Percentiles rank a stretch among this genome's conserved stretches.
These are phyloP conservation scores for Alouatta palliata DNA, from an alignment of 2,113 vertebrate genomes.

Conservation along the genomic window DNA sequence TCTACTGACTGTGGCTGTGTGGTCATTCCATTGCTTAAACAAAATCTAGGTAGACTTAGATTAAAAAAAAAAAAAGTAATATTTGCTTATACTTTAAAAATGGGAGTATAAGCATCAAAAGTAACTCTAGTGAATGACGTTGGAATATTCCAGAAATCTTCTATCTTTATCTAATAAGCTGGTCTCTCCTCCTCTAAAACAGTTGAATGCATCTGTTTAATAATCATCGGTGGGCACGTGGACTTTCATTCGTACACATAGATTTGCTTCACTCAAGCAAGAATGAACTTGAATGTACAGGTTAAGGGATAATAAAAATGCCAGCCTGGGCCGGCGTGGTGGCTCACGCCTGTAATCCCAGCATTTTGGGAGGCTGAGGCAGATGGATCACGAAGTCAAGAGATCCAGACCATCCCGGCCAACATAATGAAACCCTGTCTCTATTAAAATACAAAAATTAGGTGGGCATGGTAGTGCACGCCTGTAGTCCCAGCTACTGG, in stretches of 20 bases:
- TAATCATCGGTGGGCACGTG: rapidly evolving
- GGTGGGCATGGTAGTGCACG: too few species aligned
- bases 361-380: too few species aligned
- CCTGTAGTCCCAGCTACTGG: too few species aligned
- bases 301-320: rapidly evolving
- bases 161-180: rapidly evolving
- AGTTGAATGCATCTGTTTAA: neutral
- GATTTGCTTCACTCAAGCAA: rapidly evolving
- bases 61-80: neutral
- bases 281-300: rapidly evolving
- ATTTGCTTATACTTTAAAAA: neutral
- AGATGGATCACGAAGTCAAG: too few species aligned
- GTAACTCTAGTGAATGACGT: neutral
- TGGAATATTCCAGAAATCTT: neutral
- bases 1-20: rapidly evolving
- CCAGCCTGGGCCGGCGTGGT: rapidly evolving
- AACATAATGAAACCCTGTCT: too few species aligned
- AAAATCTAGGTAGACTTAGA: neutral
- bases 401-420: too few species aligned
- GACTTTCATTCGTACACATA: rapidly evolving
- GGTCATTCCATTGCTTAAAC: too few species aligned
- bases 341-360: too few species aligned
- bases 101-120: neutral
- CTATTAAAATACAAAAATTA: too few species aligned
- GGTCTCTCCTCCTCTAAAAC: neutral